Evolutionary conservation across 2,113 vertebrate species (phyloP).

Genomic region (Sphaerodactylus townsendi): DNA sequence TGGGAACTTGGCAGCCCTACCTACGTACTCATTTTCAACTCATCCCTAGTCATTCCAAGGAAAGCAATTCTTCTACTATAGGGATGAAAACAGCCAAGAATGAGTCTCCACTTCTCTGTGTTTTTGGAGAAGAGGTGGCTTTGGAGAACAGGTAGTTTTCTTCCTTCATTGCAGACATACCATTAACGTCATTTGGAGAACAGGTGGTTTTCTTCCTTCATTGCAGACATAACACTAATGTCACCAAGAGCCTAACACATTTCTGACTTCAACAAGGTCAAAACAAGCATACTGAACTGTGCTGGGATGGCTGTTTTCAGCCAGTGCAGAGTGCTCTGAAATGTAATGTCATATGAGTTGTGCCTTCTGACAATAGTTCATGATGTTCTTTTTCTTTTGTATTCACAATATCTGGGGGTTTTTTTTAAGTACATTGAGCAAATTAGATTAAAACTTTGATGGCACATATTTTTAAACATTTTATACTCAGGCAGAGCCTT

Average conservation of each 20-base stretch:
- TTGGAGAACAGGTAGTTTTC: neutral
- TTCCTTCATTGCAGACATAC: neutral
- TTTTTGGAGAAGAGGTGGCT: no score
- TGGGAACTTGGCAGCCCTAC: no score
- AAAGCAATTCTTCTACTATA: neutral
- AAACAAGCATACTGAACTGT: no score
- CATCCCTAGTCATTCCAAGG: no score
- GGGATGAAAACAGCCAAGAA: neutral
- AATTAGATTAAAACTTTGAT: neutral
- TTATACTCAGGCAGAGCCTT: neutral
- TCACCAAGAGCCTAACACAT: no score
- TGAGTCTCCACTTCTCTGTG: neutral
- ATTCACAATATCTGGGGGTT: neutral
- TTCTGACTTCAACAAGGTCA: no score
- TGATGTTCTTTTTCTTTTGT: no score
- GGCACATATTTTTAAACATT: neutral
- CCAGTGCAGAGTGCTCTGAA: no score
- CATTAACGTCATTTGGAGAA: neutral
- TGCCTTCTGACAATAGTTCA: no score
- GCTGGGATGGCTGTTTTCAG: no score
- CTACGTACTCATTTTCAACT: no score
- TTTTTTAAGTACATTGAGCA: neutral
- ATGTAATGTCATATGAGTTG: neutral
- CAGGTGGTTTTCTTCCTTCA: neutral
- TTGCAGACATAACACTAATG: neutral